Percentiles rank a stretch among this genome's conserved stretches.
phyloP scores from a whole-genome alignment of 2,888 invertebrate species.

The Eubasilissa splendida region DNA sequence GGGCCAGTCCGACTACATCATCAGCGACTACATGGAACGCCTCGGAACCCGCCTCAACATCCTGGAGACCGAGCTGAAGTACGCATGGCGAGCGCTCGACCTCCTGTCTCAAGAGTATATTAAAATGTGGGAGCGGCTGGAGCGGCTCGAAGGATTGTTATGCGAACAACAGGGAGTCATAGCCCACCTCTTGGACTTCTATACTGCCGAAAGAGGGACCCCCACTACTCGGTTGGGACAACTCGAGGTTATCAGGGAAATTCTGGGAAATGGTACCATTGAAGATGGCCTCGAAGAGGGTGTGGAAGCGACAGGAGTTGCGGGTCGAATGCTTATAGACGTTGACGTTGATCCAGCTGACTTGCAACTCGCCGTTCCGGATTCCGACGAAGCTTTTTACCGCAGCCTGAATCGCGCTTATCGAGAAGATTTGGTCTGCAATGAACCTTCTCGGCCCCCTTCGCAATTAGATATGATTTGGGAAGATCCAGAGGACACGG shows the following conservation, averaged over 20 bases:
- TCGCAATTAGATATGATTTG: constrained; percentile 90
- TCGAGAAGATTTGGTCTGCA: constrained; percentile 82
- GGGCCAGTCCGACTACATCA: constrained; percentile 77
- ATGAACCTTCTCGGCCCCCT: constrained; percentile 76
- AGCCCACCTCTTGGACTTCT: constrained; percentile 87
- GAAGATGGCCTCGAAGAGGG: constrained; percentile 81
- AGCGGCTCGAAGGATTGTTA: constrained; percentile 88
- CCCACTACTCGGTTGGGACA: constrained; percentile 68
- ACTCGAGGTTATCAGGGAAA: constrained; percentile 77
- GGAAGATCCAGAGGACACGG: constrained; percentile 86
- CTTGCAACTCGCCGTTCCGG: constrained; percentile 72
- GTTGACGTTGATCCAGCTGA: constrained; percentile 49
- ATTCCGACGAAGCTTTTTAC: constrained; percentile 91
- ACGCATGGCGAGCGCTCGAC: constrained; percentile 94
- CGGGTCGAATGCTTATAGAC: constrained; percentile 62
- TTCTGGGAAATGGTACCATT: constrained; percentile 77
- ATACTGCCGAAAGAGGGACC: constrained; percentile 72
- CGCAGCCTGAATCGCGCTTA: constrained; percentile 91
- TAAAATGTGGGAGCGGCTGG: constrained; percentile 93
- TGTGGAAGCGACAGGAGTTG: constrained; percentile 69
- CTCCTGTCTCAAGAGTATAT: constrained; percentile 93
- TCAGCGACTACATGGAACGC: constrained; percentile 93
- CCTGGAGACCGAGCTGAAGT: constrained; percentile 91
- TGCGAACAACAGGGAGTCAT: constrained; percentile 94
- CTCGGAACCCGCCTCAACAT: constrained; percentile 89